These are phyloP conservation scores for Morone chrysops DNA, from an alignment of 2,113 vertebrate genomes.

Conservation along the genomic window DNA sequence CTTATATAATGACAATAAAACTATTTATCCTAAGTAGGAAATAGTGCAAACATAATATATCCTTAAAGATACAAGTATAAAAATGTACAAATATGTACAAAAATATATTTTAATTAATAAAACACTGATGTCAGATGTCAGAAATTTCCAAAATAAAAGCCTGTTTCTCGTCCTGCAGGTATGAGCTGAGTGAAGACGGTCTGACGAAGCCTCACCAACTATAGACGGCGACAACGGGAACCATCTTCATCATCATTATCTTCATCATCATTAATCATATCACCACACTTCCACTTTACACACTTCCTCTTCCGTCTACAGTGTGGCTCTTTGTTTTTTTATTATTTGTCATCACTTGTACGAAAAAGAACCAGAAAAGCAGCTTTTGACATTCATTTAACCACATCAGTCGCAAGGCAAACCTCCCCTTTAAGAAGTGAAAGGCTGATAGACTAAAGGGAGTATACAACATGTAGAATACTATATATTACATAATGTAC, in stretches of 20 bases:
- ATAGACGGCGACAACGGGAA: constrained; percentile 65
- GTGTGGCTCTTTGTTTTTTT: neutral
- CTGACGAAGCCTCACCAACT: constrained; percentile 75
- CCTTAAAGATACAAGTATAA: too few species aligned
- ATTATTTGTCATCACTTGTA: constrained; percentile 49
- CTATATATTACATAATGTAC: constrained; percentile 5
- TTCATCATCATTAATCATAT: neutral
- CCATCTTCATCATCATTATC: neutral
- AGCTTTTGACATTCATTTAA: constrained; percentile 73
- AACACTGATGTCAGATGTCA: too few species aligned
- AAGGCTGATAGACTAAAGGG: constrained; percentile 53
- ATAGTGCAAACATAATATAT: too few species aligned
- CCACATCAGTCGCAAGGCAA: constrained; percentile 74
- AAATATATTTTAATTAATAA: too few species aligned
- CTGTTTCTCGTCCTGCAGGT: constrained; percentile 82
- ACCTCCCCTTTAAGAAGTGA: constrained; percentile 72
- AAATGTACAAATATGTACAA: too few species aligned
- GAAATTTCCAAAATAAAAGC: constrained; percentile 1
- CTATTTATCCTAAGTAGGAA: too few species aligned
- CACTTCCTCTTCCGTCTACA: constrained; percentile 34
- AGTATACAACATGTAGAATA: constrained; percentile 38
- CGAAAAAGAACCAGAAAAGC: constrained; percentile 27
- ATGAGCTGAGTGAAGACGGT: constrained; percentile 94
- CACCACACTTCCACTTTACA: constrained; percentile 33
- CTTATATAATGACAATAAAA: too few species aligned